These are phyloP conservation scores for Ciona savignyi DNA, from an alignment of 23 tunicate genomes.

Conservation along the genomic window DNA sequence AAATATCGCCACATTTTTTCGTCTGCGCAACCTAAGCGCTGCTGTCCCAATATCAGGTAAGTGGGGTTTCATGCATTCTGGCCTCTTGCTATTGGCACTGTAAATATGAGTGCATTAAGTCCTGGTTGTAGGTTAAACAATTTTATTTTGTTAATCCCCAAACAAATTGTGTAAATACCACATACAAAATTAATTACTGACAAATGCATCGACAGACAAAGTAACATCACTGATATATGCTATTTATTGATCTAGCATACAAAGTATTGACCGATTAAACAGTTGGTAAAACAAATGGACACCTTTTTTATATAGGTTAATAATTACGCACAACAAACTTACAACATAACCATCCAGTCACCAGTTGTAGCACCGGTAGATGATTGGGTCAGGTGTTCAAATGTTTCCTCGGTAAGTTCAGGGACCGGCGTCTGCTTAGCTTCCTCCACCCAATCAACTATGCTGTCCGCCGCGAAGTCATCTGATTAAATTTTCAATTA, in stretches of 20 bases:
- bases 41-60: constrained; percentile 62
- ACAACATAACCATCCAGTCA: constrained; percentile 93
- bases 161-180: no score
- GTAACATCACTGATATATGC: no score
- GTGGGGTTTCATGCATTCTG: constrained; percentile 77
- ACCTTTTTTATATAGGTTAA: no score
- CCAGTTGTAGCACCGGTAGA: constrained; percentile 94
- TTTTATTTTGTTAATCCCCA: no score
- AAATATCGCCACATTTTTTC: constrained; percentile 78
- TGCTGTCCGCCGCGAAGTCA: constrained; percentile 47
- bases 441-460: constrained; percentile 87
- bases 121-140: no score
- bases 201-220: no score
- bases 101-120: not conserved
- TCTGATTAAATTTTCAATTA: no score
- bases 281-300: no score
- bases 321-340: constrained; percentile 21
- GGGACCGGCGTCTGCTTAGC: constrained; percentile 89
- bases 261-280: no score
- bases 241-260: no score
- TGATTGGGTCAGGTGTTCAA: constrained; percentile 90
- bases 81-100: constrained; percentile 70
- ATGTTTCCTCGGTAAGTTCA: constrained; percentile 86
- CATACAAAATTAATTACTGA: no score
- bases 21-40: constrained; percentile 58